Evolutionary conservation across 2,113 vertebrate genomes (phyloP), one percentile per base, ranked within the genome.

Genomic region (Carassius auratus): DNA sequence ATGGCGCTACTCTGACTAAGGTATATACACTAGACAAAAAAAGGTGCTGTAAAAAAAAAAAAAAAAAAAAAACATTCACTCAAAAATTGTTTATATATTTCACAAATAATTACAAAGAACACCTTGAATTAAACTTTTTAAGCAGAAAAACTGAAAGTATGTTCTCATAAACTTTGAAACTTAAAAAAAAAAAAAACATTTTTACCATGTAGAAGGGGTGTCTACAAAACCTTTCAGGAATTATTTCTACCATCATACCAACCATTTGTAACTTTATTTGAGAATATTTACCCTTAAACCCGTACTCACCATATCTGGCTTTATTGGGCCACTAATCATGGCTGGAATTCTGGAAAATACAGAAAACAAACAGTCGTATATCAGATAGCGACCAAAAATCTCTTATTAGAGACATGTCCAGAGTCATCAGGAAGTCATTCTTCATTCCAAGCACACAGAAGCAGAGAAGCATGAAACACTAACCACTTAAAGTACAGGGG

Each of bases 261-360:
- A 68, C 14, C 8, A 4, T 71, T 73, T 42, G 8, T 73, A 42
- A 12, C 5, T 42, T 74, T n/a, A 23, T 45, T 45, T 45, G 8
- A 0, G 38, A 64, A 8, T 17, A n/a, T 64, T 66, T n/a, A 48
- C 62, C 48, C 26, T n/a, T n/a, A 69, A 8, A 82, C 36, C 45
- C 36, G n/a, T 93, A 99, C 97, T 95, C 86, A 99, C 97, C 96
- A 97, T 97, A 89, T 98, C 96, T 93, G 97, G 95, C 91, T 98
- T 98, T 91, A 96, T 94, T 92, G 97, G 96, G 80, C 99, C 97
- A 96, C 97, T 98, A 87, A 99, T 96, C 98, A 99, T 99, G 95
- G 95, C 97, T 90, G 88, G 83, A 87, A 90, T 90, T 91, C 92
- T 94, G 66, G 66, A 90, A 86, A 86, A 52, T 76, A 84, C 69